These are phyloP conservation scores for Dynastes grantii DNA, from an alignment of 2,888 invertebrate genomes.

Conservation along the genomic window DNA sequence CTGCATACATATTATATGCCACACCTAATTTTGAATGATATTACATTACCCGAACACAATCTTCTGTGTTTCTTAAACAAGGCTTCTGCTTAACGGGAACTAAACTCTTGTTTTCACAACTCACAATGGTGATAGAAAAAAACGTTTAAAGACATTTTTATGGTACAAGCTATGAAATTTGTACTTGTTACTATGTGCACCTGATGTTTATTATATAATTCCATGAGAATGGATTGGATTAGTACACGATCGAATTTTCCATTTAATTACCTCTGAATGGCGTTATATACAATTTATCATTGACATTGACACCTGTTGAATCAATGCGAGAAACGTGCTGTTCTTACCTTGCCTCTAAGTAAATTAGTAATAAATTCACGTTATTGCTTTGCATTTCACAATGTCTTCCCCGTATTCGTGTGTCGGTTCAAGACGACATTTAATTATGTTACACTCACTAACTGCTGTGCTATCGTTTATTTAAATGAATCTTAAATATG, in stretches of 20 bases:
- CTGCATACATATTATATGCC: neutral
- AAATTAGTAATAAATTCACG: conserved; percentile 22
- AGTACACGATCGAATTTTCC: conserved; percentile 27
- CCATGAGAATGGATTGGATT: neutral
- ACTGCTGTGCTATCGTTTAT: neutral
- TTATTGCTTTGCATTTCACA: conserved; percentile 31
- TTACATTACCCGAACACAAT: neutral
- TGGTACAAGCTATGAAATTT: too few species aligned
- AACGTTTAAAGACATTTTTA: neutral
- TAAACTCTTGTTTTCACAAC: neutral
- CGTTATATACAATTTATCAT: conserved; percentile 36
- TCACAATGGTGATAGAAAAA: conserved; percentile 10
- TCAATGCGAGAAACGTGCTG: conserved; percentile 13
- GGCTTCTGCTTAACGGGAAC: neutral
- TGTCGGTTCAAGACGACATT: conserved; percentile 6
- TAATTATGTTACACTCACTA: conserved; percentile 8
- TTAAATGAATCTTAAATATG: conserved; percentile 1
- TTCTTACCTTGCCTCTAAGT: conserved; percentile 21
- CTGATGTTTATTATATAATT: conserved; percentile 11
- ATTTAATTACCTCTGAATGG: conserved; percentile 35
- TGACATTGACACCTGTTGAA: conserved; percentile 45
- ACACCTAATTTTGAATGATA: neutral
- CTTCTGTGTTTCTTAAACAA: neutral
- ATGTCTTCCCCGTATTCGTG: neutral
- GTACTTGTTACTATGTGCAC: neutral